Conservation (phyloP, 1,140 invertebrate genomes). For the Orchesella cincta region DNA sequence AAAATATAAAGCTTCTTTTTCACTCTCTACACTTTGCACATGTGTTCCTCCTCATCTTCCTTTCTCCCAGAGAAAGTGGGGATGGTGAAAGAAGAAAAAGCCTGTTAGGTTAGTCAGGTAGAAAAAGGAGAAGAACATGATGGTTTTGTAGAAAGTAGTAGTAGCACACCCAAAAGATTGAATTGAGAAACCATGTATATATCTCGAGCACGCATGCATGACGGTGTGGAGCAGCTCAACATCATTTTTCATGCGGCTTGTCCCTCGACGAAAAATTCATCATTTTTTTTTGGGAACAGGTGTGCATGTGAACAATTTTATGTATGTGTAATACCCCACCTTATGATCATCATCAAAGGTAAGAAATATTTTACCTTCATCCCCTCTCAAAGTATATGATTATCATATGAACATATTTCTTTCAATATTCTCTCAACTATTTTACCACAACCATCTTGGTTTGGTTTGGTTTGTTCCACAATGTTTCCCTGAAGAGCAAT, state of each 20-base stretch:
- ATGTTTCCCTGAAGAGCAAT: slow-evolving; percentile 9
- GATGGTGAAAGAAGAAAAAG: background rate
- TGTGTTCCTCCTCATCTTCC: background rate
- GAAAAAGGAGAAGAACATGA: slow-evolving; percentile 1
- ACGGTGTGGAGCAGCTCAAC: background rate
- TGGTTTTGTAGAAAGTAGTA: background rate
- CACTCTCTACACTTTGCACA: background rate
- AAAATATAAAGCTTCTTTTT: background rate
- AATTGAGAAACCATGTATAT: background rate
- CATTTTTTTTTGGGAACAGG: slow-evolving; percentile 15
- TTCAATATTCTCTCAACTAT: background rate
- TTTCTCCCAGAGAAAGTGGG: background rate
- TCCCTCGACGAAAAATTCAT: slow-evolving; percentile 13
- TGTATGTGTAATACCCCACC: background rate
- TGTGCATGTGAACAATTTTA: background rate
- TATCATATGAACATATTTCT: background rate
- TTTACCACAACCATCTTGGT: background rate
- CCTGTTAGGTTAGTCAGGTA: background rate
- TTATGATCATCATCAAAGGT: background rate
- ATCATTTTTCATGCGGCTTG: slow-evolving; percentile 16
- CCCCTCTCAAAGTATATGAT: background rate
- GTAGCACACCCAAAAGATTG: too few relatives aligned
- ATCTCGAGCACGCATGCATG: background rate
- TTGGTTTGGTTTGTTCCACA: background rate
- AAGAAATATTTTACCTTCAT: background rate